These are phyloP conservation scores for Drosophila seguyi DNA, from an alignment of 1,140 invertebrate species.

Conservation along the genomic window DNA sequence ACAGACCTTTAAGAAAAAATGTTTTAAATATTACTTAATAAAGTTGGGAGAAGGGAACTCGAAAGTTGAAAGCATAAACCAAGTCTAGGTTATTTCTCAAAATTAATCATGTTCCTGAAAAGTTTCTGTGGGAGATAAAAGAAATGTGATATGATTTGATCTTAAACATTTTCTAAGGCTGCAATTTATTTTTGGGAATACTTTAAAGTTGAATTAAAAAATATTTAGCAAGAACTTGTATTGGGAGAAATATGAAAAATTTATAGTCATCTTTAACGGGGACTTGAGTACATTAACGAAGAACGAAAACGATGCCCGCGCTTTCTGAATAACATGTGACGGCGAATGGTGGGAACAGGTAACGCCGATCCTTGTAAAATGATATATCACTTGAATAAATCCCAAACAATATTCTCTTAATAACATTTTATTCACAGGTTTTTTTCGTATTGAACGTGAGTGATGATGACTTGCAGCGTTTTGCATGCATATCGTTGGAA, in stretches of 20 bases:
- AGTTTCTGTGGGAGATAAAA: neutral
- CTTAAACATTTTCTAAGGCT: neutral
- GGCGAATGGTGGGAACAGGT: slow-evolving; percentile 34
- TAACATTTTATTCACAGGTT: slow-evolving; percentile 34
- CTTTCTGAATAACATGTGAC: slow-evolving; percentile 1
- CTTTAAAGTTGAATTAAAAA: neutral
- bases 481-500: slow-evolving; percentile 30
- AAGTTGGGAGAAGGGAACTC: neutral
- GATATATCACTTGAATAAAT: neutral
- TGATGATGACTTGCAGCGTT: slow-evolving; percentile 37
- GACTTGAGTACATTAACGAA: neutral
- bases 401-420: slow-evolving; percentile 19
- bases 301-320: slow-evolving; percentile 1
- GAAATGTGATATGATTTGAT: neutral
- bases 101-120: neutral
- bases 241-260: neutral
- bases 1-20: neutral
- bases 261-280: neutral
- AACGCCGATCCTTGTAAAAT: slow-evolving; percentile 25
- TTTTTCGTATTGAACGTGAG: slow-evolving; percentile 35
- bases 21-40: neutral
- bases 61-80: neutral
- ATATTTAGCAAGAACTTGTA: neutral
- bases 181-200: neutral
- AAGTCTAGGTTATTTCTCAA: neutral